Conservation (phyloP, 2,113 vertebrate species). For the Myotis yumanensis region DNA sequence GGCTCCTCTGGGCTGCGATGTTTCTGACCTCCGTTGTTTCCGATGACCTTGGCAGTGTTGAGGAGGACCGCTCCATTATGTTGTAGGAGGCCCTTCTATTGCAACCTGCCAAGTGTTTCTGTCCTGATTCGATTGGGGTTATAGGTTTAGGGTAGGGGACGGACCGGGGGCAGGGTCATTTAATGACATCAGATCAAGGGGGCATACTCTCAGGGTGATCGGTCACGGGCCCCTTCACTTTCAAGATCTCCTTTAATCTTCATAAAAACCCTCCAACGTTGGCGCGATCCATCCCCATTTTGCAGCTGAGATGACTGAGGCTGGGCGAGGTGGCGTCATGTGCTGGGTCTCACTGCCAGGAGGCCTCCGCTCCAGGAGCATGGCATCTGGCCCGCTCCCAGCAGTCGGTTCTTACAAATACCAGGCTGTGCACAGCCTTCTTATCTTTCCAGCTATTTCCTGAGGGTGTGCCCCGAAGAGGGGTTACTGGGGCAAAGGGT, state of each 20-base stretch:
- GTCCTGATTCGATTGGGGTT: too few relatives aligned
- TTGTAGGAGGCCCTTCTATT: too few relatives aligned
- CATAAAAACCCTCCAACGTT: neutral
- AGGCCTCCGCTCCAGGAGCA: neutral
- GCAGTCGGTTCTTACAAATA: neutral
- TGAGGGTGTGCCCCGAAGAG: constrained; percentile 11
- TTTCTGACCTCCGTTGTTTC: neutral
- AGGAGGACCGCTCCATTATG: neutral
- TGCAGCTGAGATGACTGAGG: neutral
- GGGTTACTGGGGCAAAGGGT: neutral
- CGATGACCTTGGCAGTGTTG: neutral
- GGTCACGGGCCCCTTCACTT: neutral
- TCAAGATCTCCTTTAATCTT: neutral
- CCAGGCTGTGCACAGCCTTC: neutral
- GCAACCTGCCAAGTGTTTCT: neutral
- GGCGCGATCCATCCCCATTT: neutral
- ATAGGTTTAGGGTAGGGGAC: neutral
- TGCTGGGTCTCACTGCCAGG: neutral
- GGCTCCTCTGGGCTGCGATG: neutral
- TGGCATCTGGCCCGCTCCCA: neutral
- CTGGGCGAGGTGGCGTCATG: neutral
- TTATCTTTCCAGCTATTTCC: neutral
- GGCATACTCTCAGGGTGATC: accelerated
- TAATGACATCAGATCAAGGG: neutral
- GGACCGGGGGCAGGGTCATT: neutral